These are phyloP conservation scores for Megatriorchis doriae DNA, from an alignment of 2,113 vertebrate species.

Conservation along the genomic window DNA sequence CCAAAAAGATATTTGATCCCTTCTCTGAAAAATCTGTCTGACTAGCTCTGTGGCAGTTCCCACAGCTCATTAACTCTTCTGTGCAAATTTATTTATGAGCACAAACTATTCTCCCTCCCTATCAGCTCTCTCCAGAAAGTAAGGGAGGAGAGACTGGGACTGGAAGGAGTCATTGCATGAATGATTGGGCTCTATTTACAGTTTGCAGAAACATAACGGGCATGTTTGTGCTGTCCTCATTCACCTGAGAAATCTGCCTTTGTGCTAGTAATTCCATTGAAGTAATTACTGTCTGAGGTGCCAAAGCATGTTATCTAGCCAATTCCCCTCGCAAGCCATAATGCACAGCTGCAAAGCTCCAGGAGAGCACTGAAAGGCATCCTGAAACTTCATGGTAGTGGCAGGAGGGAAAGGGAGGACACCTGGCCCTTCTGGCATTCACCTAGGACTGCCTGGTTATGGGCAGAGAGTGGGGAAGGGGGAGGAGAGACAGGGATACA, in stretches of 20 bases:
- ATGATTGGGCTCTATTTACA: background rate
- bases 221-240: background rate
- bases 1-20: background rate
- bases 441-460: background rate
- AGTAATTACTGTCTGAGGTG: constrained; percentile 4
- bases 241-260: constrained; percentile 6
- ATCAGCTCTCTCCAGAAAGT: background rate
- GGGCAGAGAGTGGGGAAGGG: background rate
- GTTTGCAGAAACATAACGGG: background rate
- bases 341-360: constrained; percentile 46
- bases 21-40: background rate
- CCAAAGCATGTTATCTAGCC: background rate
- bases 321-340: background rate
- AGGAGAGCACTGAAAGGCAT: background rate
- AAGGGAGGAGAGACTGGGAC: background rate
- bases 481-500: background rate
- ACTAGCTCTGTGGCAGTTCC: background rate
- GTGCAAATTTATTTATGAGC: background rate
- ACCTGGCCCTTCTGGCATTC: constrained; percentile 34
- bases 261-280: background rate
- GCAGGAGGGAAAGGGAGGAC: constrained; percentile 6
- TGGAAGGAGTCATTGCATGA: background rate
- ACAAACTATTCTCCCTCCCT: background rate
- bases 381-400: background rate
- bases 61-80: background rate